Base-by-base conservation (phyloP, 2,113 vertebrate genomes). In the Macroglossus sobrinus region DNA sequence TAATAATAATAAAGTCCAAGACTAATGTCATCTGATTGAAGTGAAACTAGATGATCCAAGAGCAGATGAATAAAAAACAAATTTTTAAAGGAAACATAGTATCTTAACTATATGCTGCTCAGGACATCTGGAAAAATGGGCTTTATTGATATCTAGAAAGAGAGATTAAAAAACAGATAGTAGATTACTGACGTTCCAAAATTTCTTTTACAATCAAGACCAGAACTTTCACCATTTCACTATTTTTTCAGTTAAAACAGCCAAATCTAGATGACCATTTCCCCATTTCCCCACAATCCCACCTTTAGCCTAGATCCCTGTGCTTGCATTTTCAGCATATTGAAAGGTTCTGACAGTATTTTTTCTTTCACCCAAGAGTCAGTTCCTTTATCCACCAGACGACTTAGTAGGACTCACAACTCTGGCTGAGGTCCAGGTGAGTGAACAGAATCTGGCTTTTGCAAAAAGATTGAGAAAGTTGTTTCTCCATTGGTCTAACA, bases 21-120 rank as follows among this genome's bases (percentile, higher is more conserved):
- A 57, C 22, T 94, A 53, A 94, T 91, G 30, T 94, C 85, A 96
- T 95, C 50, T 76, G 72, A 97, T 47, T 76, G 74, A 93, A 87
- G 22, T 89, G 43, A 57, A 96, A 93, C 4, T 57, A 40, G 15
- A 94, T 75, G 72, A 96, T 94, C 80, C 59, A 96, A 97, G 16
- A 94, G 79, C 76, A 96, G 72, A 95, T 80, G 59, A 97, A 95
- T 91, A 68, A 94, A 93, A 97, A 94, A 63, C 88, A 89, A 33
- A 84, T 61, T 95, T 90, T 95, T 93, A 45, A 92, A 96, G n/a
- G 28, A 66, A 95, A 63, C 26, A 47, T 33, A 87, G 47, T 94
- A 55, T 81, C 28, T 86, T 87, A 94, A 93, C 35, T 88, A 71
- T 63, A 94, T 85, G 64, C n/a, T 92, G 47, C 30, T 96, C 45